Evolutionary conservation across 1,140 invertebrate species (phyloP).

Genomic region (Calephelis nemesis): DNA sequence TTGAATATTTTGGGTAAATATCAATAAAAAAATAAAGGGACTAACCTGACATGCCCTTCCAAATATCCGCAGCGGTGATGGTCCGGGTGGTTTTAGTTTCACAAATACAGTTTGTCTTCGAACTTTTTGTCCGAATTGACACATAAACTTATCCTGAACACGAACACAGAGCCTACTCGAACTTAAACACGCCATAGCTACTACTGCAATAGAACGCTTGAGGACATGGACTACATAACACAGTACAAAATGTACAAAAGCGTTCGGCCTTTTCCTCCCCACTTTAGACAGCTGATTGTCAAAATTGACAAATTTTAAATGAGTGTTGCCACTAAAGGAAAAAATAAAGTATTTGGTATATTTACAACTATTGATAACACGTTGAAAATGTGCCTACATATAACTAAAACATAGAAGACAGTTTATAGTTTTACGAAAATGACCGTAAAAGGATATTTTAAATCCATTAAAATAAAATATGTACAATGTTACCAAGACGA

Average conservation of each 20-base stretch:
- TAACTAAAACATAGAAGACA: no score
- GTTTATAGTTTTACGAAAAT: no score
- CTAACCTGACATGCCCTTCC: slow-evolving; percentile 79
- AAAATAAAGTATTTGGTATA: no score
- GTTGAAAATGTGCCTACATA: no score
- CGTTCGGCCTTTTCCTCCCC: slow-evolving; percentile 72
- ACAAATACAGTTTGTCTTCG: slow-evolving; percentile 82
- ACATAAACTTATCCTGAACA: slow-evolving; percentile 86
- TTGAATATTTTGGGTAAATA: slow-evolving; percentile 4
- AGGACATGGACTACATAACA: slow-evolving; percentile 73
- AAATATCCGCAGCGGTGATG: slow-evolving; percentile 77
- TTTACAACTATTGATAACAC: no score
- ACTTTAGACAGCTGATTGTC: slow-evolving; percentile 76
- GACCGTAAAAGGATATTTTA: no score
- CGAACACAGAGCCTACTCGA: slow-evolving; percentile 88
- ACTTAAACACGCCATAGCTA: slow-evolving; percentile 88
- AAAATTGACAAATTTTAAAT: slow-evolving; percentile 14
- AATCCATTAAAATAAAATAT: no score
- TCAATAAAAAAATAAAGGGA: slow-evolving; percentile 17
- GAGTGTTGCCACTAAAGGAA: background rate
- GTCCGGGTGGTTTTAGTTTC: slow-evolving; percentile 81
- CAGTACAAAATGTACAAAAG: slow-evolving; percentile 51
- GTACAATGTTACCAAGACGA: no score
- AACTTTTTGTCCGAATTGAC: slow-evolving; percentile 85
- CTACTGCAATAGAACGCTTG: slow-evolving; percentile 82